phyloP scores from a whole-genome alignment of 2,888 invertebrate genomes.

The Machimus rusticus region DNA sequence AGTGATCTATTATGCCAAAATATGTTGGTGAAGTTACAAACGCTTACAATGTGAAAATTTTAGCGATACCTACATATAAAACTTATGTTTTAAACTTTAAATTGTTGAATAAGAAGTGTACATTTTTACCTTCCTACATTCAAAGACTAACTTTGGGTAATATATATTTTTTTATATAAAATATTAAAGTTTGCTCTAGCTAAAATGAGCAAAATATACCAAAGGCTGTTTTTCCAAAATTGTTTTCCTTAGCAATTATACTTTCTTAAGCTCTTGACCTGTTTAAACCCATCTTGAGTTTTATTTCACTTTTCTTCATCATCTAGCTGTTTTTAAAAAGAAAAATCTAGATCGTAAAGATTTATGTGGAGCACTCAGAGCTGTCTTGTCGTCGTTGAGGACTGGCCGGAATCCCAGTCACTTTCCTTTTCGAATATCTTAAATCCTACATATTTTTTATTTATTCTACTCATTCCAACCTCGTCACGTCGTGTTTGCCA shows the following conservation, averaged over 20 bases:
- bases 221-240: not conserved
- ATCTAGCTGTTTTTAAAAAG: not conserved
- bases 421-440: not conserved
- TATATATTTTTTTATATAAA: too few species aligned
- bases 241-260: not conserved
- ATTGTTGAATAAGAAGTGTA: too few species aligned
- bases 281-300: not conserved
- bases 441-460: not conserved
- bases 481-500: not conserved
- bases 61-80: too few species aligned
- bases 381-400: not conserved
- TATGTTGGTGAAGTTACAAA: too few species aligned
- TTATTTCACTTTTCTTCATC: not conserved
- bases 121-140: too few species aligned
- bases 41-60: too few species aligned
- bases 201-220: too few species aligned
- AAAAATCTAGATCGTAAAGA: not conserved
- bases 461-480: not conserved
- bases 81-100: too few species aligned
- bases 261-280: not conserved
- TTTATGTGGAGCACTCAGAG: not conserved
- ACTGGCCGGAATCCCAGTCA: not conserved
- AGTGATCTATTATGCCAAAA: too few species aligned
- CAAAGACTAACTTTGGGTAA: too few species aligned
- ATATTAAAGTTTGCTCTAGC: too few species aligned